These are phyloP conservation scores for Drosophila setosimentum DNA, from an alignment of 2,888 invertebrate species.

Conservation along the genomic window DNA sequence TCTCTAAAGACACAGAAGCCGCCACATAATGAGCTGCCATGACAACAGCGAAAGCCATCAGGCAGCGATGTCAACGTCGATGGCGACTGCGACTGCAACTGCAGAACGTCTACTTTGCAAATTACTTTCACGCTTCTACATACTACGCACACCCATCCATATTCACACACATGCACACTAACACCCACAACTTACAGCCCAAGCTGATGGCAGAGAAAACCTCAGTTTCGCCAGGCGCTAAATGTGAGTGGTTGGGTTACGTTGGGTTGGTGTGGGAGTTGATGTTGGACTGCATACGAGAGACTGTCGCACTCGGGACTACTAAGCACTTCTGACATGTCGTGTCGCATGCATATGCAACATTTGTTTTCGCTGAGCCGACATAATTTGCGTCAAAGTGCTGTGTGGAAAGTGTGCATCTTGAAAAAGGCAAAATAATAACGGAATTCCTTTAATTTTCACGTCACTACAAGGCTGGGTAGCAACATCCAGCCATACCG, in stretches of 20 bases:
- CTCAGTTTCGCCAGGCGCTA: conserved; percentile 47
- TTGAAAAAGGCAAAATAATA: conserved; percentile 71
- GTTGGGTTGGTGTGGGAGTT: neutral
- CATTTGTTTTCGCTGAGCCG: conserved; percentile 77
- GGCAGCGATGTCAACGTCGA: conserved; percentile 17
- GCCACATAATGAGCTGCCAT: conserved; percentile 73
- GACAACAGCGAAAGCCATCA: conserved; percentile 61
- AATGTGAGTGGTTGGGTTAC: conserved; percentile 29
- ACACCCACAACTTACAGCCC: conserved; percentile 5
- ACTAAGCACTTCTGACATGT: conserved; percentile 78
- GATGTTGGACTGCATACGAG: conserved; percentile 8
- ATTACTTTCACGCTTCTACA: conserved; percentile 70
- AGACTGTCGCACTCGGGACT: conserved; percentile 69
- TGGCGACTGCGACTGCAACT: conserved; percentile 34
- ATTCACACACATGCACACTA: neutral
- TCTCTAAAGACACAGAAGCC: conserved; percentile 32
- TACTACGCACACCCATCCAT: conserved; percentile 19
- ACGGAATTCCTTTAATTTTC: conserved; percentile 80
- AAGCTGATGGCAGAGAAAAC: conserved; percentile 13
- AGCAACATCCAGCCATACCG: neutral
- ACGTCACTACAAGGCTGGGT: conserved; percentile 57
- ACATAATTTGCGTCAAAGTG: conserved; percentile 79
- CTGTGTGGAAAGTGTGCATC: conserved; percentile 56
- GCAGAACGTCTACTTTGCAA: conserved; percentile 72
- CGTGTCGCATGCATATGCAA: conserved; percentile 73